A percentile compares a stretch with the other conserved stretches of the same genome.
phyloP scores from a whole-genome alignment of 2,888 invertebrate species.

The Eristalis pertinax region DNA sequence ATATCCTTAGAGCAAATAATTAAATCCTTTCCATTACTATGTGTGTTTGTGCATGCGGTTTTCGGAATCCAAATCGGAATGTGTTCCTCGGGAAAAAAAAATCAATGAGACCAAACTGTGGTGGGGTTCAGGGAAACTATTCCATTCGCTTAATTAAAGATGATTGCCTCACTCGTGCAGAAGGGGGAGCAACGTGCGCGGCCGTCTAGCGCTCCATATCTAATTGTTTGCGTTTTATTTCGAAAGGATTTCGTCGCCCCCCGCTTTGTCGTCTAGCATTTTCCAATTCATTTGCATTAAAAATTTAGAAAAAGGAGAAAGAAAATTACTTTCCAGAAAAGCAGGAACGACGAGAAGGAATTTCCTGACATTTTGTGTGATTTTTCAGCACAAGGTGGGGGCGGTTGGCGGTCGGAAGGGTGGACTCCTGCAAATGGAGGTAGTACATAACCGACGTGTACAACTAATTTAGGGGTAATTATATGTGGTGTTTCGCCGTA shows the following conservation, averaged over 20 bases:
- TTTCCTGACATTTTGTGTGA: constrained; percentile 39
- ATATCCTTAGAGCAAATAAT: constrained; percentile 72
- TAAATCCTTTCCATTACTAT: constrained; percentile 69
- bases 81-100: constrained; percentile 38
- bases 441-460: constrained; percentile 19
- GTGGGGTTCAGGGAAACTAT: constrained; percentile 32
- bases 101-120: constrained; percentile 44
- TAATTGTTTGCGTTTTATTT: constrained; percentile 65
- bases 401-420: background rate
- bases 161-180: constrained; percentile 56
- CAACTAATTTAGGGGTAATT: constrained; percentile 69
- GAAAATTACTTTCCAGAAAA: background rate
- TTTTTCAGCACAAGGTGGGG: constrained; percentile 25
- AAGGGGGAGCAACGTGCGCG: background rate
- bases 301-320: constrained; percentile 45
- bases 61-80: constrained; percentile 47
- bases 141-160: constrained; percentile 70
- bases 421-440: constrained; percentile 30
- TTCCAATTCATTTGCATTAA: constrained; percentile 66
- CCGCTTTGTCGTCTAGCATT: constrained; percentile 30
- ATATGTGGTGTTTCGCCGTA: constrained; percentile 49
- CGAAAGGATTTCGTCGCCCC: constrained; percentile 23
- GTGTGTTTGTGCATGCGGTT: constrained; percentile 49
- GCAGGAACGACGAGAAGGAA: constrained; percentile 20
- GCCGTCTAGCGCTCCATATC: constrained; percentile 15